Percentiles rank a stretch among this genome's conserved stretches.
Evolutionary conservation across 2,113 vertebrate species (phyloP).

Genomic region (Alaudala cheleensis): DNA sequence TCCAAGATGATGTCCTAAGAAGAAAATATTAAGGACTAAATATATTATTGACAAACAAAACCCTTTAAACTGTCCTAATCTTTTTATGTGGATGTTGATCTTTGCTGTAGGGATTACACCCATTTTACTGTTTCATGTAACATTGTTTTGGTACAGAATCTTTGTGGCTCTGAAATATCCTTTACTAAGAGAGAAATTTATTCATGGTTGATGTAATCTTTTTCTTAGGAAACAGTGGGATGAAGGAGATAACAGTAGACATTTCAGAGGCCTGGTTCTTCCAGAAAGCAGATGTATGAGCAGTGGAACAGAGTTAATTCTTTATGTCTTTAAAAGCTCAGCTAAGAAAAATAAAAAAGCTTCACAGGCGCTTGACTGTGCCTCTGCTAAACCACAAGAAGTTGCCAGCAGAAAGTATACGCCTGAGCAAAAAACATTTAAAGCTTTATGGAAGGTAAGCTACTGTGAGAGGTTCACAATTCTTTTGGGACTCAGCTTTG

Average conservation of each 20-base stretch:
- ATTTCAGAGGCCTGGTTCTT: not conserved
- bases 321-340: not conserved
- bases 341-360: not conserved
- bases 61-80: not conserved
- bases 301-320: not conserved
- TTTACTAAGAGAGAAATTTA: conserved; percentile 20
- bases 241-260: not conserved
- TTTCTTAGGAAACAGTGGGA: not conserved
- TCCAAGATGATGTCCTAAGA: not conserved
- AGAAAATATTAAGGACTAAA: not conserved
- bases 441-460: conserved; percentile 24
- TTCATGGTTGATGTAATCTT: not conserved
- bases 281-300: not conserved
- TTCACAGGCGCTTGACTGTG: not conserved
- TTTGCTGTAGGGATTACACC: not conserved
- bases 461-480: not conserved
- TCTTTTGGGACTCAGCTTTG: conserved; percentile 33
- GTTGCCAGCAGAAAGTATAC: not conserved
- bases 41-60: not conserved
- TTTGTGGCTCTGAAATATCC: not conserved
- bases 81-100: not conserved
- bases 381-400: conserved; percentile 9
- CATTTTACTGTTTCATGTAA: not conserved
- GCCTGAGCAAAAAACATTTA: not conserved
- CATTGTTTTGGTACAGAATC: not conserved